Conservation (phyloP, 2,888 invertebrate species). For the Melieria picta region DNA sequence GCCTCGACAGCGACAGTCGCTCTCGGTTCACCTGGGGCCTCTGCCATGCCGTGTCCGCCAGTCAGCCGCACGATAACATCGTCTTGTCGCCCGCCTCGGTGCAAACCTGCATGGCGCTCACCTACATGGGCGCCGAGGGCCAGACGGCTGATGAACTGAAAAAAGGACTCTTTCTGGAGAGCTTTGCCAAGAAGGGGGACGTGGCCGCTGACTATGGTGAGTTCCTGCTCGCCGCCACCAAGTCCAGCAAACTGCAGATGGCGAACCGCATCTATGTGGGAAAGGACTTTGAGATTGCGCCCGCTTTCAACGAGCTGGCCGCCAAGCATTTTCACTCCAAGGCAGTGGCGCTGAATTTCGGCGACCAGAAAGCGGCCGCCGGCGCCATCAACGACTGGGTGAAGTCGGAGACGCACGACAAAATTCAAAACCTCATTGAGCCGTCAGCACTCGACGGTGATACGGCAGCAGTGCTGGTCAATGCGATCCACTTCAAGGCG, state of each 20-base stretch:
- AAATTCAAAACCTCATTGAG: conserved; percentile 35
- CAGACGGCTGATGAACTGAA: conserved; percentile 43
- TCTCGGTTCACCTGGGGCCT: conserved; percentile 14
- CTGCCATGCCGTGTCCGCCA: conserved; percentile 7
- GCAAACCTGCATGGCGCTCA: conserved; percentile 74
- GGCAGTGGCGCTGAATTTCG: conserved; percentile 37
- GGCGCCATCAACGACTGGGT: conserved; percentile 60
- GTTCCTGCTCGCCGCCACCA: conserved; percentile 30
- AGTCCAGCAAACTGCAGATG: conserved; percentile 69
- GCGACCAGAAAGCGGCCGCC: conserved; percentile 65
- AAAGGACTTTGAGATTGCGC: conserved; percentile 28
- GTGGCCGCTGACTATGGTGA: conserved; percentile 43
- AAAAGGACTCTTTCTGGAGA: conserved; percentile 31
- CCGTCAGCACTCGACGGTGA: conserved; percentile 25
- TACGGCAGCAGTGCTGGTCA: conserved; percentile 35
- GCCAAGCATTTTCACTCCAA: conserved; percentile 35
- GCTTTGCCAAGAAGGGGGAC: conserved; percentile 29
- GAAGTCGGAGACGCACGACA: conserved; percentile 36
- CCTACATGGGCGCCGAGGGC: conserved; percentile 75
- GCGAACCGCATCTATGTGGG: conserved; percentile 40
- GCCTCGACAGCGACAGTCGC: conserved; percentile 14
- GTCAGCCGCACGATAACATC: conserved; percentile 33
- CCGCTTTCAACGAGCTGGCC: conserved; percentile 35
- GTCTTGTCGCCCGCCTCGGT: conserved; percentile 66
- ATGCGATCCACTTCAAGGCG: conserved; percentile 34